Base-by-base conservation (phyloP, 2,113 vertebrate genomes). In the Poeciliopsis retropinna region DNA sequence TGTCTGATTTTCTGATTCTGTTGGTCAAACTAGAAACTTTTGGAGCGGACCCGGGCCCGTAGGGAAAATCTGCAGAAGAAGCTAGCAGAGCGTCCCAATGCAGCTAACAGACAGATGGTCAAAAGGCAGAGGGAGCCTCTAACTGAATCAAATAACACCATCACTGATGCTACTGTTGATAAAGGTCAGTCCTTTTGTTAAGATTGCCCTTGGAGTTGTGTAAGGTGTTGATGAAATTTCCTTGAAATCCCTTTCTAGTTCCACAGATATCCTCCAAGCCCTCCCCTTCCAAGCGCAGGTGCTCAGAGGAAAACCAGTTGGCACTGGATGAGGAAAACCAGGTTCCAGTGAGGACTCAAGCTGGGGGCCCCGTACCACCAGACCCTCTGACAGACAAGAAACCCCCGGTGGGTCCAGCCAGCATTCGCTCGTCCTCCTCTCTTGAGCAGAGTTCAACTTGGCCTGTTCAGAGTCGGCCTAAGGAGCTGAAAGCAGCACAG, bases 1-100 rank as follows among this genome's bases (percentile, higher is more conserved):
- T 57, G 51, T 57, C 25, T 57, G 25, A 57, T 57, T 25, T 57
- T 57, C 28, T 30, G 5, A n/a, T 64, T 66, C 30, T 60, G 15
- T 29, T 54, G 66, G 14, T 82, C 66, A 22, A 27, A 70, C 47
- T 73, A 99, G 98, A 99, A 98, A 96, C 93, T 99, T 39, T 91
- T 99, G 25, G 97, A 99, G 89, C 95, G 98, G 73, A 99, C 98
- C 0, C 96, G 97, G 10, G 98, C 98, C 78, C 96, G 98, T 73
- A 87, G 97, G 77, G 98, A 99, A 80, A 99, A 99, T 89, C 94
- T 99, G 73, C 97, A 99, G 94, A 99, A 94, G 89, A 99, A 99
- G 82, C 95, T 99, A 89, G 96, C 97, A 0, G 97, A 96, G 67
- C 94, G 97, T 65, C 95, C 95, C 17, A 94, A 87, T 11, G 92